Percentiles rank a stretch among this genome's conserved stretches.
Conservation (phyloP, 2,888 invertebrate genomes). For the Heliconius ethilla region DNA sequence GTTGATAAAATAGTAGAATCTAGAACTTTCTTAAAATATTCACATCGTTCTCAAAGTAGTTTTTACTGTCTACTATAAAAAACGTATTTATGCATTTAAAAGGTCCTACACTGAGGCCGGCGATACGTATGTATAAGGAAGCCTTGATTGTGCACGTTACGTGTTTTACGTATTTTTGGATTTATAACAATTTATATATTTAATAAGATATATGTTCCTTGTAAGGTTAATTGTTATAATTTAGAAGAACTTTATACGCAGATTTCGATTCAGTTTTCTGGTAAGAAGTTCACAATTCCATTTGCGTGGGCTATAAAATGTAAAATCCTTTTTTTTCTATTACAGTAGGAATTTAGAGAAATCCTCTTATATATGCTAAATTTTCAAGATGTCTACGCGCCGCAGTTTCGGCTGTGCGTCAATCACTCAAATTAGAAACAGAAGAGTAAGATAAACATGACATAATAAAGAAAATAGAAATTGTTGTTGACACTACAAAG, state of each 20-base stretch:
- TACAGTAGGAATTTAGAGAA: background rate
- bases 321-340: background rate
- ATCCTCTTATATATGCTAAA: background rate
- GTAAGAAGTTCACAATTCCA: background rate
- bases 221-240: constrained; percentile 1
- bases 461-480: too few species aligned
- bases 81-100: too few species aligned
- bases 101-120: too few species aligned
- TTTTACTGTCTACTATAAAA: too few species aligned
- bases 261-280: background rate
- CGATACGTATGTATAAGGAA: constrained; percentile 23
- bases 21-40: too few species aligned
- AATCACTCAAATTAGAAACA: too few species aligned
- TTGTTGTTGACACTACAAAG: too few species aligned
- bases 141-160: constrained; percentile 28
- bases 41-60: too few species aligned
- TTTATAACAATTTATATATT: background rate
- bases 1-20: too few species aligned
- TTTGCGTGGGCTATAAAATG: background rate
- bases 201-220: background rate
- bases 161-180: constrained; percentile 1
- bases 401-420: too few species aligned
- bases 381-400: background rate
- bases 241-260: too few species aligned
- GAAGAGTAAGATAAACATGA: too few species aligned